Base-by-base conservation (phyloP, 2,797 vertebrate species). In the Anguilla pacifica region DNA sequence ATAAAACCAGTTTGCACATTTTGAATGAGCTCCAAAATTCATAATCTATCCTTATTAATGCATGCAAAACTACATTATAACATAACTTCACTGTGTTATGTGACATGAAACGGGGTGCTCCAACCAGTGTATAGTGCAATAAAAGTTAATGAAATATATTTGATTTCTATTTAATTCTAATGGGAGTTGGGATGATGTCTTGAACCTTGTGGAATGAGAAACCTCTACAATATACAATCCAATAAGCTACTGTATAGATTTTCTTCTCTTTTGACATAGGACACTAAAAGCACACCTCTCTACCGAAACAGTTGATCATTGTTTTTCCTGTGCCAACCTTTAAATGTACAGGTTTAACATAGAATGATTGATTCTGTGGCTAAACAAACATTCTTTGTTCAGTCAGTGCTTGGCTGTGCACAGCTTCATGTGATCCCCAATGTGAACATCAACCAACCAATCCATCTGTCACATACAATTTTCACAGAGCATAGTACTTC, bases 201-300 rank as follows among this genome's bases (percentile, higher is more conserved):
- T 84, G 43, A 61, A 89, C 53, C 46, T 43, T 31, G 51, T 86
- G 61, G 83, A 89, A 86, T 85, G 57, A 39, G 81, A 88, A 70
- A 2, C 82, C 83, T 84, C 19, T 88, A 77, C 31, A 74, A 11
- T 84, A 85, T 84, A 83, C 55, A 87, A 85, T 85, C 28, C 28
- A 28, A 88, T 86, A 61, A 53, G 85, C 57, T 84, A 28, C 87
- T 87, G 67, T 70, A 46, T 85, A 83, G 25, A 84, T 87, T 84
- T 74, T 89, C 61, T 87, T 82, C 67, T 90, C 86, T 74, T 86
- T 89, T 91, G 92, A 91, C 82, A 84, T 90, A 90, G 83, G 82
- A 91, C 90, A 25, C 39, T 85, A 67, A 89, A 67, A 87, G 51
- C 53, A 59, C n/a, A 9, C 10, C 22, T 13, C 83, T 72, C 83